Percentiles rank a stretch among this genome's conserved stretches.
Conservation (phyloP, 2,797 vertebrate species). For the Zalophus californianus region DNA sequence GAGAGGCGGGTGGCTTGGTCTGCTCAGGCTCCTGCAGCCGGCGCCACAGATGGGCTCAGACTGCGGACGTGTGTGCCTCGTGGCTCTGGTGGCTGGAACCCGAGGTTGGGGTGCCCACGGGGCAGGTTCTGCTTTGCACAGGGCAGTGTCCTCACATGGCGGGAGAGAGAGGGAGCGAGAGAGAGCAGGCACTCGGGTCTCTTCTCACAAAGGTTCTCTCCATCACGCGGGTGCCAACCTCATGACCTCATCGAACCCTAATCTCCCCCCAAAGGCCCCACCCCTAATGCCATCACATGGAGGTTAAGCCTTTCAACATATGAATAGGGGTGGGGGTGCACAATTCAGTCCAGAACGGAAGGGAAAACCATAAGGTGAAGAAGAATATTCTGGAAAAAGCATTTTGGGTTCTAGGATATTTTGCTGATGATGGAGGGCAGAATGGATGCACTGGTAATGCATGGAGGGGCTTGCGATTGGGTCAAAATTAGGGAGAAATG, state of each 20-base stretch:
- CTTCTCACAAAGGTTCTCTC: neutral
- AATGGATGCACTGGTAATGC: too few species aligned
- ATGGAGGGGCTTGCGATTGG: neutral
- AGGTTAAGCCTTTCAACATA: neutral
- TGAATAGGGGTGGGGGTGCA: too few species aligned
- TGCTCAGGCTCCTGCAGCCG: accelerated
- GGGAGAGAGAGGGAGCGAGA: neutral
- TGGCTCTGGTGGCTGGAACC: neutral
- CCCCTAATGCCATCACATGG: neutral
- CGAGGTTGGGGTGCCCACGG: neutral
- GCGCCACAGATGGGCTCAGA: accelerated
- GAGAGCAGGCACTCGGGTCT: neutral
- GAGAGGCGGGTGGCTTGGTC: neutral
- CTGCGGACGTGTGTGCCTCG: accelerated
- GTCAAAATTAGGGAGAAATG: neutral
- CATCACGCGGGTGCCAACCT: too few species aligned
- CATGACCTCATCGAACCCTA: neutral
- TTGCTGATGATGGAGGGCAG: neutral
- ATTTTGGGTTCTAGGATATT: too few species aligned
- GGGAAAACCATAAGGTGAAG: neutral
- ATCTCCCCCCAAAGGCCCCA: neutral
- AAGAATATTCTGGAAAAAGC: neutral
- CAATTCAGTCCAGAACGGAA: neutral
- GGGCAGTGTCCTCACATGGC: neutral
- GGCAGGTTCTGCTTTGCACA: neutral